Percentiles rank a stretch among this genome's conserved stretches.
Conservation (phyloP, 1,140 invertebrate genomes). For the Mycetomoellerius zeteki region DNA sequence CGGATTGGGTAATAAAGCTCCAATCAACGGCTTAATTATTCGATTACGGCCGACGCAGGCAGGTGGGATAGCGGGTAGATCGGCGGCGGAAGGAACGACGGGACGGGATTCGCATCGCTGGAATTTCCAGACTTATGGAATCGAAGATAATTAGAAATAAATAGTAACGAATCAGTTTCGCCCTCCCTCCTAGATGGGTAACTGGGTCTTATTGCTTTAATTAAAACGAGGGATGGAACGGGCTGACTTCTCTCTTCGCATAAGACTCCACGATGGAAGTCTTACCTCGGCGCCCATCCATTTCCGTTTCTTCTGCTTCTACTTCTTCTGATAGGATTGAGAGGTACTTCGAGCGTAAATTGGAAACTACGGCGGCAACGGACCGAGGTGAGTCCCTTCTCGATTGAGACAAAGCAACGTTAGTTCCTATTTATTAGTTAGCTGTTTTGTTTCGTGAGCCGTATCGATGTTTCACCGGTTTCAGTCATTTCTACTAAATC, state of each 20-base stretch:
- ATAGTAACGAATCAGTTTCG: conserved; percentile 82
- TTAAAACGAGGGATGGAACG: conserved; percentile 78
- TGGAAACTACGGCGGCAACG: conserved; percentile 85
- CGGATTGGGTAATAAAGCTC: conserved; percentile 87
- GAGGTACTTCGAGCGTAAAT: conserved; percentile 84
- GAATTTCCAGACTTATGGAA: conserved; percentile 80
- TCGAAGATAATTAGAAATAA: conserved; percentile 87
- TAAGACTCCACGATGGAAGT: conserved; percentile 78
- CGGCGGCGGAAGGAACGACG: conserved; percentile 22
- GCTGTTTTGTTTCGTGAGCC: conserved; percentile 71
- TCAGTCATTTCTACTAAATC: conserved; percentile 26
- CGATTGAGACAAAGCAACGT: conserved; percentile 84
- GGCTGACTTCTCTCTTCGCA: conserved; percentile 60
- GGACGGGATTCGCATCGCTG: conserved; percentile 49
- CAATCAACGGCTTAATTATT: conserved; percentile 87
- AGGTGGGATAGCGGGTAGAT: conserved; percentile 40
- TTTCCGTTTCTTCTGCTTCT: conserved; percentile 51
- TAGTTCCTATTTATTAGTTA: conserved; percentile 83
- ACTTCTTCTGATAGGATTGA: conserved; percentile 84
- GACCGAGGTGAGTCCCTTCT: conserved; percentile 82
- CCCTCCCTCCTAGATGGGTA: conserved; percentile 37
- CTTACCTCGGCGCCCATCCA: conserved; percentile 55
- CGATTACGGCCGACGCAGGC: conserved; percentile 79
- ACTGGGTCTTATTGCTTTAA: conserved; percentile 85
- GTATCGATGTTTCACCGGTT: conserved; percentile 13